A percentile compares a stretch with the other conserved stretches of the same genome.
Conservation (phyloP, 2,113 vertebrate genomes). For the Polyodon spathula region DNA sequence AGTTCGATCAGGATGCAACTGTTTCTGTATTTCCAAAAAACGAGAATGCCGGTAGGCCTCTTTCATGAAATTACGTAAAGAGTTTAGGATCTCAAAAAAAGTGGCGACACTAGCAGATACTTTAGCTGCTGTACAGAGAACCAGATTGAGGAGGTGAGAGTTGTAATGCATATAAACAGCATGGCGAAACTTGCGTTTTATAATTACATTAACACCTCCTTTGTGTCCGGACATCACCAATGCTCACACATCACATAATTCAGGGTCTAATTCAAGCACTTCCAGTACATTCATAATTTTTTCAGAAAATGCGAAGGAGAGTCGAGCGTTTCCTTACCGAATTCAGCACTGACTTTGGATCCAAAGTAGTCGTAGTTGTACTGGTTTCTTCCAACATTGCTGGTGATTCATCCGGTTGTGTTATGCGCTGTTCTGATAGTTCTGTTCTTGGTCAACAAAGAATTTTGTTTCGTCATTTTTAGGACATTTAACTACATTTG, state of each 20-base stretch:
- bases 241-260: not conserved
- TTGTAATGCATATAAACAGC: not conserved
- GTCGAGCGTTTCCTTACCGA: too few relatives aligned
- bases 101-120: not conserved
- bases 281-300: not conserved
- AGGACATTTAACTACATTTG: too few relatives aligned
- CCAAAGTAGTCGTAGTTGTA: too few relatives aligned
- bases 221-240: not conserved
- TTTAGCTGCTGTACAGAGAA: not conserved
- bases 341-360: too few relatives aligned
- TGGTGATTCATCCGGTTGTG: too few relatives aligned
- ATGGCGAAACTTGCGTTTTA: not conserved
- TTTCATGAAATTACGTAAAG: not conserved
- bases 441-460: too few relatives aligned
- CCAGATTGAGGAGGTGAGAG: not conserved
- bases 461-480: too few relatives aligned
- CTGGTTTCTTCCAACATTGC: too few relatives aligned
- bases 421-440: too few relatives aligned
- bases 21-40: not conserved
- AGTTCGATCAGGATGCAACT: too few relatives aligned
- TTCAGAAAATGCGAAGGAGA: too few relatives aligned
- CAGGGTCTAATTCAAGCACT: too few relatives aligned
- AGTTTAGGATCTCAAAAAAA: not conserved
- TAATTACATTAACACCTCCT: not conserved
- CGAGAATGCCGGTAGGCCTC: not conserved